Percentiles rank a stretch among this genome's conserved stretches.
These are phyloP conservation scores for Eubucco bourcierii DNA, from an alignment of 2,113 vertebrate species.

Conservation along the genomic window DNA sequence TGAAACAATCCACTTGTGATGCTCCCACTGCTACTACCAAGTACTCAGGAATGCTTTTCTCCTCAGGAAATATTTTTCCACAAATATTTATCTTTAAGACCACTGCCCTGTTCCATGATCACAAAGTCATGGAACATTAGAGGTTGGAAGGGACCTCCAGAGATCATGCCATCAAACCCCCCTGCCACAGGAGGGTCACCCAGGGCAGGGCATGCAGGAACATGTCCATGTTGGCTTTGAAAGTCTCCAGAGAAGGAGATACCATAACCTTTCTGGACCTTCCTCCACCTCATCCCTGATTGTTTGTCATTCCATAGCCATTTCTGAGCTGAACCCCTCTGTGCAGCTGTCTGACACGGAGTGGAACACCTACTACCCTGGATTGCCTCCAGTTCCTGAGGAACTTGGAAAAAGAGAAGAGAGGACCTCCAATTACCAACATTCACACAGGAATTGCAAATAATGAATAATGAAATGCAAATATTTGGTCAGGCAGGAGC, in stretches of 20 bases:
- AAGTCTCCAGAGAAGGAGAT: no score
- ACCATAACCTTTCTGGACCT: background rate
- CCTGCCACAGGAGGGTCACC: no score
- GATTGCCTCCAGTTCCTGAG: background rate
- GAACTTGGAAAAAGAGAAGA: background rate
- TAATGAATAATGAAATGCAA: constrained; percentile 14
- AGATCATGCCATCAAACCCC: no score
- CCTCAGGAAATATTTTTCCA: no score
- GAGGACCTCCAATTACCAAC: background rate
- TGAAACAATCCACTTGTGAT: background rate
- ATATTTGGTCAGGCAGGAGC: background rate
- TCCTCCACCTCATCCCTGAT: background rate
- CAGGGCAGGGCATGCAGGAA: no score
- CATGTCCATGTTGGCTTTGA: no score
- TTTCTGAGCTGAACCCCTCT: background rate
- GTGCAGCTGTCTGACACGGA: background rate
- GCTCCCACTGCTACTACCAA: background rate
- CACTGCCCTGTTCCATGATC: background rate
- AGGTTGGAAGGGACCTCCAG: no score
- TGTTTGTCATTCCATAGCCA: background rate
- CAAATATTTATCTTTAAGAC: background rate
- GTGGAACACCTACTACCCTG: background rate
- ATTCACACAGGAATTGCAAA: background rate
- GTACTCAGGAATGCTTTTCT: background rate
- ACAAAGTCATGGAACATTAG: no score